These are phyloP conservation scores for Megaustenia siamemsis DNA, from an alignment of 2,888 invertebrate species.

Conservation along the genomic window DNA sequence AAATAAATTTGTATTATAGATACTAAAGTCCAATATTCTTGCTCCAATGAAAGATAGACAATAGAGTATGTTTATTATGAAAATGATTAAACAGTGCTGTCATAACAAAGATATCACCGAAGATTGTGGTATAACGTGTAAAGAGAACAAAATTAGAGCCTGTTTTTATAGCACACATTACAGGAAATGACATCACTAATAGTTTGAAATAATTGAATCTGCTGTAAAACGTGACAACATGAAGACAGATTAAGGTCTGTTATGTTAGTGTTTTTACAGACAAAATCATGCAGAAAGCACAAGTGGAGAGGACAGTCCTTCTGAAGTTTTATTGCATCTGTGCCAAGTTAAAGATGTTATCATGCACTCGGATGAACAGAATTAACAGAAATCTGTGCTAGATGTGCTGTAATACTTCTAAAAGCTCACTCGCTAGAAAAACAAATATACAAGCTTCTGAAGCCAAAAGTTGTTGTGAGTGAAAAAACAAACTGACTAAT, in stretches of 20 bases:
- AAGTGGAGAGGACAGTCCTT: not conserved
- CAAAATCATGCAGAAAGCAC: conserved; percentile 14
- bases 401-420: conserved; percentile 21
- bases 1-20: too few relatives aligned
- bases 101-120: too few relatives aligned
- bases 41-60: too few relatives aligned
- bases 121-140: too few relatives aligned
- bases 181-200: too few relatives aligned
- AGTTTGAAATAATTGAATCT: too few relatives aligned
- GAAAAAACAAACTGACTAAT: conserved; percentile 20
- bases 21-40: too few relatives aligned
- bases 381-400: conserved; percentile 29
- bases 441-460: conserved; percentile 16
- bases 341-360: conserved; percentile 21
- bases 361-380: conserved; percentile 35
- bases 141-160: too few relatives aligned
- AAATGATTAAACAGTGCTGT: too few relatives aligned
- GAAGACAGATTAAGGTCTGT: not conserved
- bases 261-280: not conserved
- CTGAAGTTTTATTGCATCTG: conserved; percentile 5
- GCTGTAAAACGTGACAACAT: too few relatives aligned
- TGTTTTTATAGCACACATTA: too few relatives aligned
- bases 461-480: conserved; percentile 24
- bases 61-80: too few relatives aligned
- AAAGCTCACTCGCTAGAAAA: conserved; percentile 26